A percentile compares a stretch with the other conserved stretches of the same genome.
Conservation (phyloP, 2,113 vertebrate genomes). For the Cynopterus brachyotis region DNA sequence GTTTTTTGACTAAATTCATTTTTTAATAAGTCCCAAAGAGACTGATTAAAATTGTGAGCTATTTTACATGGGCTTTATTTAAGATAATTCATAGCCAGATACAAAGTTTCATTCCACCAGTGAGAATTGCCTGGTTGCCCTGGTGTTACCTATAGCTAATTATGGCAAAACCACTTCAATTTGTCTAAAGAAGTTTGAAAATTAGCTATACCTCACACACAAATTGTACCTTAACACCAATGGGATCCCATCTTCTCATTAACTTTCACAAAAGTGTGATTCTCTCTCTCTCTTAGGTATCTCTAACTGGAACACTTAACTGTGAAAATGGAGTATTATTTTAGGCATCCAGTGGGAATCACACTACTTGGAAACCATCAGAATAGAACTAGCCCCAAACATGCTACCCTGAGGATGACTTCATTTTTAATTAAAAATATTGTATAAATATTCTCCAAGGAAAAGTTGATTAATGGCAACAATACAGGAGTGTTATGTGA, state of each 20-base stretch:
- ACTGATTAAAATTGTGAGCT: conserved; percentile 65
- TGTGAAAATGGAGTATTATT: neutral
- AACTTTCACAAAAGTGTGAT: conserved; percentile 39
- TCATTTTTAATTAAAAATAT: conserved; percentile 62
- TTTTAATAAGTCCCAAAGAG: conserved; percentile 71
- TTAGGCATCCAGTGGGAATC: neutral
- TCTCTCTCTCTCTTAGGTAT: neutral
- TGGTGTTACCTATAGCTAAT: conserved; percentile 40
- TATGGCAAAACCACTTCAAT: conserved; percentile 38
- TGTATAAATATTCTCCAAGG: conserved; percentile 20
- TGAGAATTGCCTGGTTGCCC: conserved; percentile 48
- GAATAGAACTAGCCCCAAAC: neutral
- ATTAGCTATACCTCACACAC: neutral
- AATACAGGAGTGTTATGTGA: neutral
- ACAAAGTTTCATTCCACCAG: conserved; percentile 46
- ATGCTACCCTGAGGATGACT: neutral
- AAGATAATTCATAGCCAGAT: conserved; percentile 50
- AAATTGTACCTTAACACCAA: neutral
- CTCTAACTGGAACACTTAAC: conserved; percentile 26
- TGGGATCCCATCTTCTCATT: neutral
- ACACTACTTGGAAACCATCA: conserved; percentile 7
- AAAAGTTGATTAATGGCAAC: conserved; percentile 12
- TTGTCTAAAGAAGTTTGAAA: conserved; percentile 38
- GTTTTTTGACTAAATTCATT: conserved; percentile 41
- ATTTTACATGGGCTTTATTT: conserved; percentile 16